These are phyloP conservation scores for Brachypalpus laphriformis DNA, from an alignment of 2,888 invertebrate species.

Conservation along the genomic window DNA sequence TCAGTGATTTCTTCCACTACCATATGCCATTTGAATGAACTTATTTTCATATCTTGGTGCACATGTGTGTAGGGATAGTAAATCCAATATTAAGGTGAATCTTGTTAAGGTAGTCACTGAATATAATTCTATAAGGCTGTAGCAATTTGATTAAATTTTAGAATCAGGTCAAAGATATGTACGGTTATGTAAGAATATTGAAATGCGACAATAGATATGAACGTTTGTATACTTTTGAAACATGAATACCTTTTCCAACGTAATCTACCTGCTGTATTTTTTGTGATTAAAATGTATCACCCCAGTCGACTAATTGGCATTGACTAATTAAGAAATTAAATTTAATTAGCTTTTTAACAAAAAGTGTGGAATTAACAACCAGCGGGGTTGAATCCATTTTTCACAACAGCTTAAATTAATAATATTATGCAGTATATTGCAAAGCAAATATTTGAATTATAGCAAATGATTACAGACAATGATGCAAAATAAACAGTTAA, in stretches of 20 bases:
- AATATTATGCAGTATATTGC: neutral
- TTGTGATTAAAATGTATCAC: neutral
- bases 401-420: neutral
- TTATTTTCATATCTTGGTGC: neutral
- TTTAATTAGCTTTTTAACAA: slow-evolving; percentile 7
- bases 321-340: neutral
- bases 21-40: slow-evolving; percentile 9
- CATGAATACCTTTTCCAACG: neutral
- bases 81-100: slow-evolving; percentile 6
- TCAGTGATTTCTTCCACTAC: neutral
- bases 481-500: neutral
- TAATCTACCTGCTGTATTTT: too few relatives aligned
- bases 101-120: neutral
- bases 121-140: neutral
- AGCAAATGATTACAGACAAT: neutral
- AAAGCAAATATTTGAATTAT: neutral
- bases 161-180: neutral
- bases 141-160: neutral
- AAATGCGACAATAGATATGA: neutral
- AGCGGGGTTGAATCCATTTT: neutral
- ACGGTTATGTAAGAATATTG: neutral
- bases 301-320: neutral
- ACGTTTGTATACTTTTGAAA: neutral
- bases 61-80: neutral
- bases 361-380: neutral